Base-by-base conservation (phyloP, 2,888 invertebrate genomes). In the Xestia sexstrigata region DNA sequence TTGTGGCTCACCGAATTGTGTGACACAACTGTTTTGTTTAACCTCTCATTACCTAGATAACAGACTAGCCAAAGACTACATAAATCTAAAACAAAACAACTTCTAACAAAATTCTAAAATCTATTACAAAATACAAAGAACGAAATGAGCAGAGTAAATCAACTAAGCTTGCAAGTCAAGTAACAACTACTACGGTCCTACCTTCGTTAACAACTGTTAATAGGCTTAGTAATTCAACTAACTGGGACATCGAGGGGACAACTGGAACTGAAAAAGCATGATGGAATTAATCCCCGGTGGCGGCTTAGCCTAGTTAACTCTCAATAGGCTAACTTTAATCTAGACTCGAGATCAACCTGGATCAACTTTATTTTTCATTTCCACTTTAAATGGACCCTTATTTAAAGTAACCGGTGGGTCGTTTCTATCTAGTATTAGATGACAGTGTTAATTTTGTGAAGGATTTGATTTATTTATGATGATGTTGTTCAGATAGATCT, bases 291-390 rank as follows among this genome's bases (percentile, higher is more conserved):
- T 84, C 86, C 85, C 83, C 35, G 42, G 78, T 80, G 84, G 87
- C 82, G 90, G 91, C 92, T 92, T 92, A 92, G 90, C 91, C 91
- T 88, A 93, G 92, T 92, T 93, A 92, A 91, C 91, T 93, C 90
- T 89, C 89, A 87, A 89, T 90, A 90, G 92, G 89, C 91, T 90
- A 93, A 92, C 90, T 93, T 93, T 93, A 93, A 93, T 93, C 92
- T 92, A 90, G 81, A 90, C 91, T 91, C 87, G 88, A 91, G 91
- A 93, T 93, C 90, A 91, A 90, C 89, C 89, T 89, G 89, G 89
- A 91, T 92, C 89, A 90, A 91, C 88, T 90, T 91, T 91, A 90
- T 92, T 91, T 93, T 93, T 92, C 81, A 91, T 93, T 92, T 91
- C 89, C 89, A 84, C 86, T 83, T 79, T 85, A 70, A 74, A 82